Evolutionary conservation across 2,888 invertebrate genomes (phyloP).

Genomic region (Cynaeus angustus): DNA sequence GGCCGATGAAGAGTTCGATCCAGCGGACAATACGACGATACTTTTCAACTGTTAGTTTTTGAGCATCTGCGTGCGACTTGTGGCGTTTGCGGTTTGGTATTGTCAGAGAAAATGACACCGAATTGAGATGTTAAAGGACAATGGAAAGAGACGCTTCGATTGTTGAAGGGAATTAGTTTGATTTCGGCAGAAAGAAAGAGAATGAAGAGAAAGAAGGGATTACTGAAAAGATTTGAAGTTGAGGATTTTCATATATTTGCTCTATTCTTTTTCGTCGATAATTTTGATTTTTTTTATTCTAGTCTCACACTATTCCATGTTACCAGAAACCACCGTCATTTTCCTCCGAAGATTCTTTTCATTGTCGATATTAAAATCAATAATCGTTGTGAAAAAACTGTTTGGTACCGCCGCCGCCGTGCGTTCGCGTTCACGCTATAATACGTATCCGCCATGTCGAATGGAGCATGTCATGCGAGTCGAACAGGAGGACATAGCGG

Average conservation of each 20-base stretch:
- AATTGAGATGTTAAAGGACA: conserved; percentile 39
- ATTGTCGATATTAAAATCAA: conserved; percentile 8
- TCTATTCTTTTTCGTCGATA: no score
- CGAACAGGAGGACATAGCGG: conserved; percentile 61
- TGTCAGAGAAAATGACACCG: conserved; percentile 28
- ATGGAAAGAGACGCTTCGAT: conserved; percentile 26
- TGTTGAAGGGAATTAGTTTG: conserved; percentile 23
- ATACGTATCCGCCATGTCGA: conserved; percentile 67
- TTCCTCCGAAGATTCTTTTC: neutral
- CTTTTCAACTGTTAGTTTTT: conserved; percentile 37
- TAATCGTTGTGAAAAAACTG: conserved; percentile 29
- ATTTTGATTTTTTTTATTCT: no score
- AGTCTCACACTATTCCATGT: no score
- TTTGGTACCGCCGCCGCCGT: conserved; percentile 56
- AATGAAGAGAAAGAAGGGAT: neutral
- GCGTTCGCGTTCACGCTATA: conserved; percentile 64
- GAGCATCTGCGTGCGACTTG: conserved; percentile 37
- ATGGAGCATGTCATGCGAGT: conserved; percentile 66
- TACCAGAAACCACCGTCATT: no score
- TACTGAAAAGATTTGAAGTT: no score
- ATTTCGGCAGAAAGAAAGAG: conserved; percentile 1
- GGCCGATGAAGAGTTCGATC: conserved; percentile 23
- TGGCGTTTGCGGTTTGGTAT: conserved; percentile 31
- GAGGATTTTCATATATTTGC: no score
- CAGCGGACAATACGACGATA: conserved; percentile 14